A percentile compares a stretch with the other conserved stretches of the same genome.
Conservation (phyloP, 2,888 invertebrate genomes). For the Himalopsyche anomala region DNA sequence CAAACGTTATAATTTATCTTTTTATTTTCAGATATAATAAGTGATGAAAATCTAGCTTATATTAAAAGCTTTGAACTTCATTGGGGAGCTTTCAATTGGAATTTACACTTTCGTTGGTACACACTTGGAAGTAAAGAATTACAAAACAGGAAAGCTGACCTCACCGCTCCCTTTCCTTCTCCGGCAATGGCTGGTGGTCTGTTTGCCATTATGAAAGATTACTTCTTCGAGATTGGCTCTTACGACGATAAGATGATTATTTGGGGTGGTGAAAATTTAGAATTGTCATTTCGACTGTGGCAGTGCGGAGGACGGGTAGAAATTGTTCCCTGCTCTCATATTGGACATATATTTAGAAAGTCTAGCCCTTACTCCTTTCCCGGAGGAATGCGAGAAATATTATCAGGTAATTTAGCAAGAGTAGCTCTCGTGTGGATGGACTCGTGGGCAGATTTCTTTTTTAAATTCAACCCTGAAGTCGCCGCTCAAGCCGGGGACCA, state of each 20-base stretch:
- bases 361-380: slow-evolving; percentile 97
- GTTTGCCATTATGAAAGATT: slow-evolving; percentile 90
- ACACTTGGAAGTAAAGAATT: slow-evolving; percentile 83
- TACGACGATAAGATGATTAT: slow-evolving; percentile 86
- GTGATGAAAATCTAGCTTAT: slow-evolving; percentile 97
- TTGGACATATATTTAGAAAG: slow-evolving; percentile 94
- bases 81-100: slow-evolving; percentile 99
- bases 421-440: slow-evolving; percentile 99
- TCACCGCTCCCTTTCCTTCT: slow-evolving; percentile 84
- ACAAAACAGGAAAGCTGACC: slow-evolving; percentile 79
- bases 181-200: slow-evolving; percentile 97
- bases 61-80: slow-evolving; percentile 96
- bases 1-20: neutral
- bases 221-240: slow-evolving; percentile 91
- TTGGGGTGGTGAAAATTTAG: slow-evolving; percentile 99
- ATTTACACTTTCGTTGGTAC: slow-evolving; percentile 93
- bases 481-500: slow-evolving; percentile 78
- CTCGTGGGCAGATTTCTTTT: slow-evolving; percentile 95
- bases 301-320: slow-evolving; percentile 94
- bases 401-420: slow-evolving; percentile 93
- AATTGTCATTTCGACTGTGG: slow-evolving; percentile 97
- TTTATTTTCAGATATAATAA: slow-evolving; percentile 84
- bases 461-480: slow-evolving; percentile 88
- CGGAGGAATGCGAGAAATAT: slow-evolving; percentile 91
- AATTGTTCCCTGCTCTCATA: slow-evolving; percentile 94